Percentiles rank a stretch among this genome's conserved stretches.
Evolutionary conservation across 2,888 invertebrate genomes (phyloP).

Genomic region (Cylloceria caligata): DNA sequence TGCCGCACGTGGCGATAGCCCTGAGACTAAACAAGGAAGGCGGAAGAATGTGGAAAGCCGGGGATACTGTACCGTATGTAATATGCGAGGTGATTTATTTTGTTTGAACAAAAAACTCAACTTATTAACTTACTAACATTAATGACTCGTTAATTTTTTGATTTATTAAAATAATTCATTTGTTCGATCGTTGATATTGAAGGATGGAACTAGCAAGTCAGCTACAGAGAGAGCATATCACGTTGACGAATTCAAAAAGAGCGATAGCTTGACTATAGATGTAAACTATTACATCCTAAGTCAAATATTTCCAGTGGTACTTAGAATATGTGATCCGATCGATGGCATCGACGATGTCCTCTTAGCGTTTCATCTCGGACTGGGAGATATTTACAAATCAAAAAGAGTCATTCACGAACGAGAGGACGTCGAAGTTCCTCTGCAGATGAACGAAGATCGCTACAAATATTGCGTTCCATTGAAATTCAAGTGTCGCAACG

Average conservation of each 20-base stretch:
- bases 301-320: constrained; percentile 98
- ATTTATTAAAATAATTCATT: constrained; percentile 1
- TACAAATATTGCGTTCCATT: constrained; percentile 88
- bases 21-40: constrained; percentile 93
- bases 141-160: not conserved
- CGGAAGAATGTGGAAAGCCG: constrained; percentile 94
- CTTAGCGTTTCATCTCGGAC: constrained; percentile 95
- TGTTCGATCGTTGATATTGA: constrained; percentile 4
- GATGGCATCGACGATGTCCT: constrained; percentile 96
- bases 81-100: constrained; percentile 90
- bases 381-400: constrained; percentile 76
- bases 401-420: constrained; percentile 74
- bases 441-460: constrained; percentile 85
- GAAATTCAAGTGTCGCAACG: constrained; percentile 86
- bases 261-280: constrained; percentile 91
- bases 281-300: constrained; percentile 96
- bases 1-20: constrained; percentile 95
- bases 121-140: not conserved
- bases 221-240: constrained; percentile 98
- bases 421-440: constrained; percentile 75
- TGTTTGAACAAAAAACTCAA: not conserved
- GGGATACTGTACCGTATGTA: constrained; percentile 98
- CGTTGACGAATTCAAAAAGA: constrained; percentile 93
- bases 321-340: constrained; percentile 97
- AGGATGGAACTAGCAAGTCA: constrained; percentile 91